Base-by-base conservation (phyloP, 2,888 invertebrate genomes). In the Athripsodes cinereus region DNA sequence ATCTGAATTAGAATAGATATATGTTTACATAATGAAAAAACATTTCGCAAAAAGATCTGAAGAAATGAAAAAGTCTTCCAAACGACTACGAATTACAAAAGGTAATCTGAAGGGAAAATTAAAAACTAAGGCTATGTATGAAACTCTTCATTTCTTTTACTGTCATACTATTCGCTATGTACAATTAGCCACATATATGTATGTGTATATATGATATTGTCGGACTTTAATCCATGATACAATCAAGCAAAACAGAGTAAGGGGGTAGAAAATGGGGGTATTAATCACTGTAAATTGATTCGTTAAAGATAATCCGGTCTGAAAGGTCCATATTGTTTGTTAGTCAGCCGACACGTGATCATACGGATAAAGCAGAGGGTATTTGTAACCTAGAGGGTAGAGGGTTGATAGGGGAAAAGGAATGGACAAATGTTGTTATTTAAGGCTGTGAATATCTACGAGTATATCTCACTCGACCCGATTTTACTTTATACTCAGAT, bases 221-320 rank as follows among this genome's bases (percentile, higher is more conserved):
- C 34, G 40, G 13, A 40, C 6, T 19, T 47, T 19, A 47, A 21
- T 47, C 47, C 20, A 20, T 47, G 21, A 19, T 48, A 21, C 26
- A 57, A 19, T 57, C 54, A 44, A 55, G 31, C 53, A 56, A 52
- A 58, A 16, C n/a, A n/a, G n/a, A n/a, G n/a, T n/a, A n/a, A n/a
- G n/a, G n/a, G n/a, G n/a, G n/a, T n/a, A n/a, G n/a, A n/a, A n/a
- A n/a, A n/a, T n/a, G 49, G 16, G 52, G 21, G 55, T 35, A 56
- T 60, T 62, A 62, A 60, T 62, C 56, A 60, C 46, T 53, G 55
- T 58, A 53, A 62, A 62, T 62, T 60, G 60, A 62, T 62, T 58
- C 58, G 50, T 58, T 56, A 47, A 47, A 50, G 59, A 60, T 60
- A 55, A 59, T 31, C 46, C 50, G 53, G 22, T 34, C 49, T 22